Base-by-base conservation (phyloP, 35 echinoderm and acorn worm species). In the Ophiothrix spiculata region DNA sequence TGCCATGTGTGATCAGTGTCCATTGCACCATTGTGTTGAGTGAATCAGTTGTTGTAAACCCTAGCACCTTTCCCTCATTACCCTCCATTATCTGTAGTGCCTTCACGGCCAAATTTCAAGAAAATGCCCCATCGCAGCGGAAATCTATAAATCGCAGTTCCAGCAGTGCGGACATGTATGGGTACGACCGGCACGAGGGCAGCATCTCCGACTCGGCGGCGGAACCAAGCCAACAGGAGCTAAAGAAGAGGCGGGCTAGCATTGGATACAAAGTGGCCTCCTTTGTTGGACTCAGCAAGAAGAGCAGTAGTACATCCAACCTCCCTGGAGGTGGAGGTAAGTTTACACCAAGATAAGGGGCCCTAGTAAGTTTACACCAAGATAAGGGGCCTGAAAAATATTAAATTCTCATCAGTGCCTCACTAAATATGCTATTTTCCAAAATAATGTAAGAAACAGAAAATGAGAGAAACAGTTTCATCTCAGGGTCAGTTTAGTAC, bases 191-290 rank as follows among this genome's bases (percentile, higher is more conserved):
- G 75, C 90, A 94, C 75, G 95, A 98, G 86, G 95, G 95, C 76
- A 98, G 95, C 56, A 94, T 98, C 73, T 98, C 95, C 14, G 95
- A 98, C 88, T 98, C 95, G 4, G 95, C 92, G 1, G 92, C 95
- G 6, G 95, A 98, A 35, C 46, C 76, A 4, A 85, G 37, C 33
- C 81, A 75, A 38, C 38, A 83, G 1, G 95, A 91, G 35, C 86
- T 89, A 19, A 94, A 91, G 88, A 98, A 98, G 39, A 76, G 87
- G 32, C 75, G 95, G 25, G 77, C 86, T 17, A 90, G 89, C 75
- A 95, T 85, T 38, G 86, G 88, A 32, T 90, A 87, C 41, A 98
- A 94, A 74, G 86, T 98, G 75, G 95, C 95, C 34, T 90, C 91
- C n/a, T 40, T 98, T 35, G 95, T 98, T 32, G 95, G 95, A 23